phyloP scores from a whole-genome alignment of 2,113 vertebrate species.

The Morone saxatilis region DNA sequence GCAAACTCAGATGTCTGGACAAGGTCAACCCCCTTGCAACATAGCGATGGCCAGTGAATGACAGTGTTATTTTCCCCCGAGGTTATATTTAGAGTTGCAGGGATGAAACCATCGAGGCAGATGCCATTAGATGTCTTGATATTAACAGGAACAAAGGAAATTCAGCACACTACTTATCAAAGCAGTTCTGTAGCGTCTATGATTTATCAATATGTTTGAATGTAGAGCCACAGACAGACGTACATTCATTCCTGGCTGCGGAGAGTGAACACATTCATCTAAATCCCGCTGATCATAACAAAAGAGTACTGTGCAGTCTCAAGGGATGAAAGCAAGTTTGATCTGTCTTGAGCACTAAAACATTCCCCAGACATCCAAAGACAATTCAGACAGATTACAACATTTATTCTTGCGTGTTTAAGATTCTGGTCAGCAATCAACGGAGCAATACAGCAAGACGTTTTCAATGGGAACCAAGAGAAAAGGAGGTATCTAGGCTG shows the following conservation, averaged over 20 bases:
- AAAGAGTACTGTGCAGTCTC: constrained; percentile 37
- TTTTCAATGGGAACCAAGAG: constrained; percentile 46
- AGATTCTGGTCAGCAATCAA: constrained; percentile 51
- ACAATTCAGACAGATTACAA: constrained; percentile 36
- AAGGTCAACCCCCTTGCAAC: constrained; percentile 39
- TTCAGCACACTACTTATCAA: constrained; percentile 25
- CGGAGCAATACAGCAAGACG: constrained; percentile 13
- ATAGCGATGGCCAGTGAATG: constrained; percentile 17
- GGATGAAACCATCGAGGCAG: constrained; percentile 3
- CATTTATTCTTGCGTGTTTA: constrained; percentile 41
- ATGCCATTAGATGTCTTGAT: constrained; percentile 34
- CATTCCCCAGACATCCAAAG: constrained; percentile 7
- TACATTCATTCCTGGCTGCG: background rate
- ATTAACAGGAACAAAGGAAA: constrained; percentile 32
- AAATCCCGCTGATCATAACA: constrained; percentile 42
- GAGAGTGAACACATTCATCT: constrained; percentile 18
- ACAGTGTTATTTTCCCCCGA: constrained; percentile 11
- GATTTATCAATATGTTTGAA: background rate
- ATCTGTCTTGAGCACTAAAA: constrained; percentile 35
- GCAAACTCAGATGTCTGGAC: constrained; percentile 11
- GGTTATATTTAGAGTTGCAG: constrained; percentile 68
- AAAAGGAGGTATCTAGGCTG: constrained; percentile 61
- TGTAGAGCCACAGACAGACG: background rate
- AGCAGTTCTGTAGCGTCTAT: background rate
- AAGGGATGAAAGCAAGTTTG: constrained; percentile 27